Base-by-base conservation (phyloP, 2,113 vertebrate genomes). In the Ammodytes dubius region DNA sequence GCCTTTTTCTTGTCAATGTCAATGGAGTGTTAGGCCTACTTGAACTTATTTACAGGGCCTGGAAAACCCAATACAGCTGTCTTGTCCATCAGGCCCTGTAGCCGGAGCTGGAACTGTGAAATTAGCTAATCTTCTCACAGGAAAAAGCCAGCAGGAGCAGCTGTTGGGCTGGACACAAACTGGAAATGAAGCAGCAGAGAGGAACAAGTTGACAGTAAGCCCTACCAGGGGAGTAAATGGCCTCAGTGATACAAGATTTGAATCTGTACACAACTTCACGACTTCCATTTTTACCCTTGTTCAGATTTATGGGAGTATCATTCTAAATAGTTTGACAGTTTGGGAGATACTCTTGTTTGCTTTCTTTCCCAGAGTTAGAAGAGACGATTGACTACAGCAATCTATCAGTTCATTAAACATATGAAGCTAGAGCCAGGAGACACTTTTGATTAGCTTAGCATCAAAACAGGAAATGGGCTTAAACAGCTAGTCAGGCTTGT, bases 111-210 rank as follows among this genome's bases (percentile, higher is more conserved):
- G 11, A 19, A 74, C 82, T 76, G 74, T 87, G 84, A 89, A 86
- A 89, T 89, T 40, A 63, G 46, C 70, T 85, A 82, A 88, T 87
- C 84, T 79, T 53, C 70, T 70, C 43, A 52, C 79, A 84, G 80
- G 84, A 87, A 88, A 87, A 88, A 84, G 54, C 15, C 76, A 79
- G 61, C 77, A 67, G 79, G 52, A 87, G 61, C 83, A 88, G 83
- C 90, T 88, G 85, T 49, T 65, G 69, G 63, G 61, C 52, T 81
- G 70, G 63, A 77, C 72, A 71, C 43, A 45, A 63, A 59, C 71
- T 85, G 63, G 42, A 72, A 54, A 70, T 74, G 57, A 59, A 74
- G 64, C 71, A 59, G 70, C 57, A 68, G 68, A n/a, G 37, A 42
- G 64, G 43, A 49, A 73, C 67, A 15, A 52, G 50, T 74, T 45